Percentiles rank a stretch among this genome's conserved stretches.
phyloP scores from a whole-genome alignment of 2,797 vertebrate genomes.

The Ammospiza maritima region DNA sequence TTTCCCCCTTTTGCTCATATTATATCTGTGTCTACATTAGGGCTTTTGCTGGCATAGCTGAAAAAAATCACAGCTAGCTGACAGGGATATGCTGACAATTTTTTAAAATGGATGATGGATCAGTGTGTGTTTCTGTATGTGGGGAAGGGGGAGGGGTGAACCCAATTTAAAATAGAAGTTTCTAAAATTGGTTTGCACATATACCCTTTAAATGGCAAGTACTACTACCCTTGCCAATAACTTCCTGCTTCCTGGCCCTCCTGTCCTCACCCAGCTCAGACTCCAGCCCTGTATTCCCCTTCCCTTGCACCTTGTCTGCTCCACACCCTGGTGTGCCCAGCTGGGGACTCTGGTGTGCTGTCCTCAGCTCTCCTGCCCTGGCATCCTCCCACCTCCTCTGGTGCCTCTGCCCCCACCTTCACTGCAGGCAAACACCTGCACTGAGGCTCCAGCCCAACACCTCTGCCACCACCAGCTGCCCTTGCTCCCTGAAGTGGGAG shows the following conservation, averaged over 20 bases:
- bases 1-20: background rate
- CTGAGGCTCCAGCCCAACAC: background rate
- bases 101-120: slow-evolving; percentile 45
- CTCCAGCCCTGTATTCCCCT: background rate
- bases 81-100: slow-evolving; percentile 42
- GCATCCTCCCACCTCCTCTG: background rate
- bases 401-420: background rate
- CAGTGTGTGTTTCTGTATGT: slow-evolving; percentile 16
- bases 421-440: background rate
- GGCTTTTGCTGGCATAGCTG: slow-evolving; percentile 56
- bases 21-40: slow-evolving; percentile 20
- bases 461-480: background rate
- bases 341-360: background rate
- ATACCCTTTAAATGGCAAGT: slow-evolving; percentile 38
- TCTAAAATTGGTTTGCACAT: slow-evolving; percentile 44
- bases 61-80: slow-evolving; percentile 31
- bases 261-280: background rate
- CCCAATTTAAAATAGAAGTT: slow-evolving; percentile 29
- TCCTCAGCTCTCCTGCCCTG: background rate
- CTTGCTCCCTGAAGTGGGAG: background rate
- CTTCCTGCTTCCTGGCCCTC: background rate
- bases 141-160: background rate
- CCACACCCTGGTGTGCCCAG: background rate
- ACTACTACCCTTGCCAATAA: background rate
- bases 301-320: background rate